A percentile compares a stretch with the other conserved stretches of the same genome.
Conservation (phyloP, 2,113 vertebrate genomes). For the Ammodytes marinus region DNA sequence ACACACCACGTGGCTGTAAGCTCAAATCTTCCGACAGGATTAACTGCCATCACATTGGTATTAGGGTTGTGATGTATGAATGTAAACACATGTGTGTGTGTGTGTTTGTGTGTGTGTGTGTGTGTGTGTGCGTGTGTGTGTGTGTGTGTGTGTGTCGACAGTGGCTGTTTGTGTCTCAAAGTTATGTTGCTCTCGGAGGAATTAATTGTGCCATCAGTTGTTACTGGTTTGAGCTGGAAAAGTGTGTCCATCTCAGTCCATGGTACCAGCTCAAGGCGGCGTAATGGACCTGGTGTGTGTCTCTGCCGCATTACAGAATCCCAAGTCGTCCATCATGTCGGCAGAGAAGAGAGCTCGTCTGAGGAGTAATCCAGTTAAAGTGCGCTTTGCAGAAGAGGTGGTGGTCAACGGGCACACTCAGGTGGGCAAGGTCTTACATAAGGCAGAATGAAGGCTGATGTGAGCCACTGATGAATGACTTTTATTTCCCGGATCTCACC, state of each 20-base stretch:
- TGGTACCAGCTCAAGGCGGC: neutral
- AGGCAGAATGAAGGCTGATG: neutral
- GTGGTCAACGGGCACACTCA: slow-evolving; percentile 95
- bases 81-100: slow-evolving; percentile 3
- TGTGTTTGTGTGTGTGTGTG: neutral
- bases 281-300: neutral
- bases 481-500: neutral
- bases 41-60: slow-evolving; percentile 1
- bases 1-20: slow-evolving; percentile 44
- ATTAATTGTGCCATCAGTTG: neutral
- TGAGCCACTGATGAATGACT: slow-evolving; percentile 14
- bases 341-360: slow-evolving; percentile 96
- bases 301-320: slow-evolving; percentile 86
- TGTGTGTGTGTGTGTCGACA: neutral
- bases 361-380: slow-evolving; percentile 96
- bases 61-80: neutral
- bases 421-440: slow-evolving; percentile 80
- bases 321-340: slow-evolving; percentile 96
- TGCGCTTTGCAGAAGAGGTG: slow-evolving; percentile 96
- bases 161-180: neutral
- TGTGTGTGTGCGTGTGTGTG: neutral
- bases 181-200: neutral
- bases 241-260: neutral
- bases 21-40: slow-evolving; percentile 40
- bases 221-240: neutral